Evolutionary conservation across 2,113 vertebrate genomes (phyloP).

Genomic region (Loxodonta africana): DNA sequence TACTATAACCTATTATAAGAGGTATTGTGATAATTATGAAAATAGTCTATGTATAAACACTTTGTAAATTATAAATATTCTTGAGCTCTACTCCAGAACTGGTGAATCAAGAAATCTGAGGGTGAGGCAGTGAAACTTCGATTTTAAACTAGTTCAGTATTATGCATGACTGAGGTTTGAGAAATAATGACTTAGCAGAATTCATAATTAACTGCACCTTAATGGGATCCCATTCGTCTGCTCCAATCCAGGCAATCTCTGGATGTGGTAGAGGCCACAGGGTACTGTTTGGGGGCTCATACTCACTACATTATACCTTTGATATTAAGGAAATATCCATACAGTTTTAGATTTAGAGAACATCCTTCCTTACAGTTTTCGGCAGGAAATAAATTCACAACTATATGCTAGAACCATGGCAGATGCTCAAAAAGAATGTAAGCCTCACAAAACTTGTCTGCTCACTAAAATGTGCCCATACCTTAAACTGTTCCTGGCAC

Average conservation of each 20-base stretch:
- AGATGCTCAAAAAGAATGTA: slow-evolving; percentile 13
- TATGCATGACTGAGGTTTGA: not conserved
- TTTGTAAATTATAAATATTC: not conserved
- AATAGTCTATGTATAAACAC: not conserved
- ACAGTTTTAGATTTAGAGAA: not conserved
- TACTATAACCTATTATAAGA: not conserved
- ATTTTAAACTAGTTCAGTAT: slow-evolving; percentile 18
- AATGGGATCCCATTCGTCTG: not conserved
- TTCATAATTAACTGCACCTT: not conserved
- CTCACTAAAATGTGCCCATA: not conserved
- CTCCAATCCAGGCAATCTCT: slow-evolving; percentile 14
- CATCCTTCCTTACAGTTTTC: not conserved
- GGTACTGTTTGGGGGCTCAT: not conserved
- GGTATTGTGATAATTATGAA: not conserved
- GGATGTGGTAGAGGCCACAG: not conserved
- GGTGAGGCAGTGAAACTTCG: not conserved
- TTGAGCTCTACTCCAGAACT: not conserved
- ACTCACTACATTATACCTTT: not conserved
- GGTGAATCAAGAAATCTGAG: not conserved
- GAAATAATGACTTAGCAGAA: slow-evolving; percentile 32
- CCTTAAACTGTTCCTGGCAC: not conserved
- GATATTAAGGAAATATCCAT: slow-evolving; percentile 23
- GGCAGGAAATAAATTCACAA: not conserved
- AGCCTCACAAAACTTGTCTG: slow-evolving; percentile 10
- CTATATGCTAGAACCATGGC: not conserved